A percentile compares a stretch with the other conserved stretches of the same genome.
Conservation (phyloP, 2,113 vertebrate genomes). For the Micronisus gabar region DNA sequence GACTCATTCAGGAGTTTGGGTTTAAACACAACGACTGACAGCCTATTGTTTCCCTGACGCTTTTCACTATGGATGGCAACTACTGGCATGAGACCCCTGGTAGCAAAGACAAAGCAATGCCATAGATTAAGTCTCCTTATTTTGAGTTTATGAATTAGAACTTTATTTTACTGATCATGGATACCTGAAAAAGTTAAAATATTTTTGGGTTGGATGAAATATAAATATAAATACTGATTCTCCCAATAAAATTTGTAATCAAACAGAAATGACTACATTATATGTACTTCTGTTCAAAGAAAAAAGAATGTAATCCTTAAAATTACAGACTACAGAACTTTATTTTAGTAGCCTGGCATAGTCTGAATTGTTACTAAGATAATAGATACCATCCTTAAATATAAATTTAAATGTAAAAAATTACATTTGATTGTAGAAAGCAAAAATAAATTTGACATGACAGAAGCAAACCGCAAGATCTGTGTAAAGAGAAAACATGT, state of each 20-base stretch:
- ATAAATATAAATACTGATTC: background rate
- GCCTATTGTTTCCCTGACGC: background rate
- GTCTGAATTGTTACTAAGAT: background rate
- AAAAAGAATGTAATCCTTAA: background rate
- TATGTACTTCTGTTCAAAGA: background rate
- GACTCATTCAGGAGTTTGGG: background rate
- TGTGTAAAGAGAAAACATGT: background rate
- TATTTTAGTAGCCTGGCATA: background rate
- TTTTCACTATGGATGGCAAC: background rate
- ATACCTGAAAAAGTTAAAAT: background rate
- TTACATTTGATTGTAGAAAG: background rate
- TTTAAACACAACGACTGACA: background rate
- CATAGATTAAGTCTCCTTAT: background rate
- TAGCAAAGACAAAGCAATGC: background rate
- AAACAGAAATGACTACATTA: background rate
- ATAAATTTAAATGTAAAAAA: background rate
- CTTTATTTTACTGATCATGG: background rate
- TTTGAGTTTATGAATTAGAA: background rate
- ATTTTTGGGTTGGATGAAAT: background rate
- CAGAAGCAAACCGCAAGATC: background rate
- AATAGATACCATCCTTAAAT: background rate
- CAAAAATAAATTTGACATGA: background rate
- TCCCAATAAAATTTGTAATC: background rate
- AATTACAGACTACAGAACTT: background rate
- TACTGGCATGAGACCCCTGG: background rate